A percentile compares a stretch with the other conserved stretches of the same genome.
These are phyloP conservation scores for Hirtodrosophila histrioides DNA, from an alignment of 2,888 invertebrate species.

Conservation along the genomic window DNA sequence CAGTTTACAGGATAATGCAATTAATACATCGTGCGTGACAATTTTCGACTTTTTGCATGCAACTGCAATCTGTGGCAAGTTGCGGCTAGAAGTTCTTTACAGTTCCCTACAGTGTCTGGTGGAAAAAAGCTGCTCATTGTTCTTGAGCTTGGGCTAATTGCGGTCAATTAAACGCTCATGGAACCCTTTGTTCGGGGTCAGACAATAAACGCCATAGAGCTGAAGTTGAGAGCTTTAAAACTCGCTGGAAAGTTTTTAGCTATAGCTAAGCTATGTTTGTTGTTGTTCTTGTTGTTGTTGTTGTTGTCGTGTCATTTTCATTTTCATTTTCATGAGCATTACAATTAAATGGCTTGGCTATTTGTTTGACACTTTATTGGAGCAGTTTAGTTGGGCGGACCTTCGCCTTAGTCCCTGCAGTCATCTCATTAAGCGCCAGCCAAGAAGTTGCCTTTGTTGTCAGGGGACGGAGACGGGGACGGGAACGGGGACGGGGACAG, in stretches of 20 bases:
- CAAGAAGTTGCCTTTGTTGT: slow-evolving; percentile 48
- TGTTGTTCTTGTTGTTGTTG: slow-evolving; percentile 11
- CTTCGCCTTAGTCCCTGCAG: slow-evolving; percentile 8
- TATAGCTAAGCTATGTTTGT: not conserved
- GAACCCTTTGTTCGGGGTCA: slow-evolving; percentile 35
- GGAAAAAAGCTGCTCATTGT: slow-evolving; percentile 47
- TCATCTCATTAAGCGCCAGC: slow-evolving; percentile 42
- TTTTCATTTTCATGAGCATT: slow-evolving; percentile 61
- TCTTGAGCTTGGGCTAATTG: slow-evolving; percentile 61
- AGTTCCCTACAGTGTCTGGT: not conserved
- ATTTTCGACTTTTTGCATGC: too few relatives aligned
- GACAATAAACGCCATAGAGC: slow-evolving; percentile 8
- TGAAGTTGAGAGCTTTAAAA: slow-evolving; percentile 42
- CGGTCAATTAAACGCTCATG: slow-evolving; percentile 67
- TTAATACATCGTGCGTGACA: too few relatives aligned
- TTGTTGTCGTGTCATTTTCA: slow-evolving; percentile 33
- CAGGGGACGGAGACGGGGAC: not conserved
- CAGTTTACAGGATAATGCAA: too few relatives aligned
- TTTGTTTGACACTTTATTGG: slow-evolving; percentile 78
- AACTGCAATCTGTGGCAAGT: slow-evolving; percentile 13
- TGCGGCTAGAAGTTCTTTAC: slow-evolving; percentile 6
- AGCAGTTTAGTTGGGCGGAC: slow-evolving; percentile 7
- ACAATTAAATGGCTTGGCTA: slow-evolving; percentile 69
- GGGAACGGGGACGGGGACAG: not conserved
- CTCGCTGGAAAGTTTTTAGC: slow-evolving; percentile 15